A percentile compares a stretch with the other conserved stretches of the same genome.
Conservation (phyloP, 2,797 vertebrate species). For the Phataginus tricuspis region DNA sequence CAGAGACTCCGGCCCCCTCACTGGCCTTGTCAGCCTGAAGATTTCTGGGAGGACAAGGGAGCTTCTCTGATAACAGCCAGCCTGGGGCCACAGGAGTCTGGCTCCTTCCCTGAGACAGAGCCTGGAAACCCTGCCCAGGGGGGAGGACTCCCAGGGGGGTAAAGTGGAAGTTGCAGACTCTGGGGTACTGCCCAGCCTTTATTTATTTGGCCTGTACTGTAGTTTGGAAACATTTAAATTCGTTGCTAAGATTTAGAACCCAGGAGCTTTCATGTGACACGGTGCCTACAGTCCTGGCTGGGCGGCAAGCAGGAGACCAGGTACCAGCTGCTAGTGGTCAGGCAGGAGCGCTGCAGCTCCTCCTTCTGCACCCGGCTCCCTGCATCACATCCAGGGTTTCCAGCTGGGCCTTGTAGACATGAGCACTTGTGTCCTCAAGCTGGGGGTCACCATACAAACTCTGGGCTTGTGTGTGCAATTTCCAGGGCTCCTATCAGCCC, state of each 20-base stretch:
- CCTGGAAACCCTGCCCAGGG: background rate
- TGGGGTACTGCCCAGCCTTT: background rate
- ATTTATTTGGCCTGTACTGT: background rate
- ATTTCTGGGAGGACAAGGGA: background rate
- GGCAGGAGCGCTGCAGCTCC: too few relatives aligned
- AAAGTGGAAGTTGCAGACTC: background rate
- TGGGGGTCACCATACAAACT: background rate
- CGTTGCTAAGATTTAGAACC: background rate
- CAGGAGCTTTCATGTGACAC: background rate
- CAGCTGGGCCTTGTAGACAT: background rate
- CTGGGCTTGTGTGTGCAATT: accelerated
- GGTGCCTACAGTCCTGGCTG: background rate
- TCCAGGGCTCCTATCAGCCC: background rate
- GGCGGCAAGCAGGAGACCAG: background rate
- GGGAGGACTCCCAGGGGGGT: accelerated
- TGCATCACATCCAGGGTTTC: background rate
- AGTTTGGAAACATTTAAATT: background rate
- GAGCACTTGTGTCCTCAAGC: background rate
- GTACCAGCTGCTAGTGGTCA: too few relatives aligned
- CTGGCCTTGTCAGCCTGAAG: background rate
- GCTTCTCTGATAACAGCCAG: background rate
- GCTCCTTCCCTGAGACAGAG: background rate
- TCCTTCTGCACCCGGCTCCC: background rate
- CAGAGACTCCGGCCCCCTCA: too few relatives aligned
- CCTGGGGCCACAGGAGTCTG: background rate